Evolutionary conservation across 1,140 invertebrate genomes (phyloP).

Genomic region (Ostrea denselamellosa): DNA sequence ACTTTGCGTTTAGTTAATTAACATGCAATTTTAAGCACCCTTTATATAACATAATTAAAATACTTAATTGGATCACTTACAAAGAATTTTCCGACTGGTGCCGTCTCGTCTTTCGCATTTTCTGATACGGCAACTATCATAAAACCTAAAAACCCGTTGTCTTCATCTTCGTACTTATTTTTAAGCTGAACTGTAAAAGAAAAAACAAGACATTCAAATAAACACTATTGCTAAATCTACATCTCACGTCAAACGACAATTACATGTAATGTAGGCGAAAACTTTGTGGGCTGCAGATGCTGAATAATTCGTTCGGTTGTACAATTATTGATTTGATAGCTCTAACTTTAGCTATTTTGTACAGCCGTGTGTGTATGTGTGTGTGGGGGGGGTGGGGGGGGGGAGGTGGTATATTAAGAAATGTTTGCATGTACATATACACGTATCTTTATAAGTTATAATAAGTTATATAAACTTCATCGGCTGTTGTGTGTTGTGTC

Average conservation of each 20-base stretch:
- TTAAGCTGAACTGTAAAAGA: constrained; percentile 6
- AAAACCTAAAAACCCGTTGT: constrained; percentile 53
- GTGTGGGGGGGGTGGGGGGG: no score
- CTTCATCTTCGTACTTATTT: constrained; percentile 24
- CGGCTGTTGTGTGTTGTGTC: no score
- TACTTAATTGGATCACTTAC: constrained; percentile 43
- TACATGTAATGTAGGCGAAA: not conserved
- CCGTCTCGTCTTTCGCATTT: constrained; percentile 42
- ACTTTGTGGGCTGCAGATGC: not conserved
- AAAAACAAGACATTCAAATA: not conserved
- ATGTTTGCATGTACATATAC: no score
- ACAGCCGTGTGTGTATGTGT: no score
- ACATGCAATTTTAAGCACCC: not conserved
- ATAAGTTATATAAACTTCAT: no score
- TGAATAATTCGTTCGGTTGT: not conserved
- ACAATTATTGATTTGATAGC: not conserved
- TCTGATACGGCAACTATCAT: constrained; percentile 57
- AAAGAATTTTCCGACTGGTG: constrained; percentile 50
- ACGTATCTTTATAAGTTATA: no score
- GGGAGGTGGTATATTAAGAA: no score
- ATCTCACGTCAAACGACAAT: not conserved
- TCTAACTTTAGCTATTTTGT: not conserved
- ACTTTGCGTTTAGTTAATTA: not conserved
- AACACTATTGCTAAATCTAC: not conserved
- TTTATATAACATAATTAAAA: not conserved